Conservation (phyloP, 2,888 invertebrate species). For the Xestia rhomboidea region DNA sequence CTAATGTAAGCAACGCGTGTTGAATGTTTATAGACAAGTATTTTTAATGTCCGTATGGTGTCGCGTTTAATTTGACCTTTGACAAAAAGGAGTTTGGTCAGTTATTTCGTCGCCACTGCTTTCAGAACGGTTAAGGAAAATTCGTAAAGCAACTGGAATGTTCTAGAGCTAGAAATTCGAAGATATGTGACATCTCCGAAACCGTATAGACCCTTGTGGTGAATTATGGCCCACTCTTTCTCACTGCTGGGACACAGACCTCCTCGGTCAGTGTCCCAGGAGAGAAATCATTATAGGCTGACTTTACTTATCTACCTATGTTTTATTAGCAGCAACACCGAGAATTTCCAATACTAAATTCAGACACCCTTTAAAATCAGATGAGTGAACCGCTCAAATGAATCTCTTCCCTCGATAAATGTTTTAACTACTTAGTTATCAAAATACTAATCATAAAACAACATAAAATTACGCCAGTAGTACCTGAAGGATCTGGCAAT, state of each 20-base stretch:
- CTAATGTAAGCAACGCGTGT: slow-evolving; percentile 27
- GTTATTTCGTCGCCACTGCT: not conserved
- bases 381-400: too few species aligned
- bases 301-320: too few species aligned
- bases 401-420: too few species aligned
- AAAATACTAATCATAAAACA: too few species aligned
- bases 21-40: slow-evolving; percentile 25
- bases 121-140: not conserved
- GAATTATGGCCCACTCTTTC: not conserved
- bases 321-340: too few species aligned
- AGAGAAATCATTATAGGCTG: too few species aligned
- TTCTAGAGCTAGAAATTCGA: not conserved
- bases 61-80: slow-evolving; percentile 1
- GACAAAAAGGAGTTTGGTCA: not conserved
- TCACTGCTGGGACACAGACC: not conserved
- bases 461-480: too few species aligned
- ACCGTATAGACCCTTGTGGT: not conserved
- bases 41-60: slow-evolving; percentile 9
- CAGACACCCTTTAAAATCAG: too few species aligned
- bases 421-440: too few species aligned
- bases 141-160: not conserved
- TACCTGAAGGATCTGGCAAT: too few species aligned
- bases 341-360: too few species aligned
- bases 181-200: not conserved
- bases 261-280: not conserved